Conservation (phyloP, 2,888 invertebrate species). For the Lasioglossum malachurum region DNA sequence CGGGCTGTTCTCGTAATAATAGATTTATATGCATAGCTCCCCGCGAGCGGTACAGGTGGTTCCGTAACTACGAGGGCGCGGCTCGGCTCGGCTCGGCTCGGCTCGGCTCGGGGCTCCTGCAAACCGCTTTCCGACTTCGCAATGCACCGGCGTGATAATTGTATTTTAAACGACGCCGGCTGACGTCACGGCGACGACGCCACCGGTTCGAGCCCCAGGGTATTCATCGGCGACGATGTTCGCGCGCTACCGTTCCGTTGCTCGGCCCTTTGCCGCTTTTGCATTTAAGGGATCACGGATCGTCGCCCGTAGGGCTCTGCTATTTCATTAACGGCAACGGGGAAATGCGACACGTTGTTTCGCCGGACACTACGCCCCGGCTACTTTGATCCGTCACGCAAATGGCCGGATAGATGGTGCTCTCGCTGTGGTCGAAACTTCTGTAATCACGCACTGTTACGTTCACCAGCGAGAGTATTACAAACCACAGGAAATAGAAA, state of each 20-base stretch:
- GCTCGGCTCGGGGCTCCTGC: not conserved
- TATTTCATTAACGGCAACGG: not conserved
- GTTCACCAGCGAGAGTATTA: no score
- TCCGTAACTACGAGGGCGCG: constrained; percentile 24
- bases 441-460: no score
- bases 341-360: not conserved
- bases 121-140: constrained; percentile 33
- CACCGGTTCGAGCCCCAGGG: not conserved
- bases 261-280: not conserved
- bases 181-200: not conserved
- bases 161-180: constrained; percentile 38
- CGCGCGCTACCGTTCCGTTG: not conserved
- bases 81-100: no score
- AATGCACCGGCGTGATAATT: constrained; percentile 42
- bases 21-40: constrained; percentile 59
- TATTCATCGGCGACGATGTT: constrained; percentile 3
- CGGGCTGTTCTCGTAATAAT: constrained; percentile 49
- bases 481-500: no score
- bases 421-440: not conserved
- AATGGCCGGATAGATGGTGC: not conserved
- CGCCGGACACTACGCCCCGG: not conserved
- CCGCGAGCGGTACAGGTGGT: constrained; percentile 59
- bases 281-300: not conserved
- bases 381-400: not conserved
- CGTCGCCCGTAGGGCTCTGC: not conserved